Conservation (phyloP, 2,113 vertebrate genomes). For the Pseudopipra pipra region DNA sequence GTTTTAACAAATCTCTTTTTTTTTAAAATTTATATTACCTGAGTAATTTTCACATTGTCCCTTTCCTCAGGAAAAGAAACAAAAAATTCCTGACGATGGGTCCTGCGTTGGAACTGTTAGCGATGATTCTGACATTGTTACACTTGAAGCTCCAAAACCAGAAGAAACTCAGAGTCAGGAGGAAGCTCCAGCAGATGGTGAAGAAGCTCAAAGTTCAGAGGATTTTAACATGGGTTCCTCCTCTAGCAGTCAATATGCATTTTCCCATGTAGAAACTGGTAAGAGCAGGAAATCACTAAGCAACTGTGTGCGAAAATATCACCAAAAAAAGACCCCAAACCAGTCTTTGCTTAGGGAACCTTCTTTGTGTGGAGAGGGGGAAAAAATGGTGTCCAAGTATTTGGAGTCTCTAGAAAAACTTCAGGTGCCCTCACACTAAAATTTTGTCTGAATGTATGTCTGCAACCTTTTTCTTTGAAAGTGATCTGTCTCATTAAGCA, state of each 20-base stretch:
- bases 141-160: constrained; percentile 81
- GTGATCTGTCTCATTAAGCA: background rate
- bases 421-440: background rate
- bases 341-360: background rate
- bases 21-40: no score
- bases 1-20: background rate
- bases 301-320: background rate
- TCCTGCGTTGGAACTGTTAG: constrained; percentile 81
- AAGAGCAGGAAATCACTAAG: constrained; percentile 26
- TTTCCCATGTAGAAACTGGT: constrained; percentile 87
- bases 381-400: background rate
- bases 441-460: background rate
- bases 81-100: constrained; percentile 66
- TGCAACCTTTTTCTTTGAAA: background rate
- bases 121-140: constrained; percentile 95
- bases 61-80: constrained; percentile 61
- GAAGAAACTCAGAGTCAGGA: constrained; percentile 76
- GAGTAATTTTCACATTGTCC: background rate
- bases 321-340: background rate
- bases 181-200: constrained; percentile 61
- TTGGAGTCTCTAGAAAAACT: background rate
- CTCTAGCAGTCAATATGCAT: constrained; percentile 93
- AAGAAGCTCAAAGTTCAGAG: constrained; percentile 55
- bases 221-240: constrained; percentile 88
- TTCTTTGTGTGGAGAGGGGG: background rate